A percentile compares a stretch with the other conserved stretches of the same genome.
Conservation (phyloP, 92 coral and sea anemone species). For the Nematostella vectensis region DNA sequence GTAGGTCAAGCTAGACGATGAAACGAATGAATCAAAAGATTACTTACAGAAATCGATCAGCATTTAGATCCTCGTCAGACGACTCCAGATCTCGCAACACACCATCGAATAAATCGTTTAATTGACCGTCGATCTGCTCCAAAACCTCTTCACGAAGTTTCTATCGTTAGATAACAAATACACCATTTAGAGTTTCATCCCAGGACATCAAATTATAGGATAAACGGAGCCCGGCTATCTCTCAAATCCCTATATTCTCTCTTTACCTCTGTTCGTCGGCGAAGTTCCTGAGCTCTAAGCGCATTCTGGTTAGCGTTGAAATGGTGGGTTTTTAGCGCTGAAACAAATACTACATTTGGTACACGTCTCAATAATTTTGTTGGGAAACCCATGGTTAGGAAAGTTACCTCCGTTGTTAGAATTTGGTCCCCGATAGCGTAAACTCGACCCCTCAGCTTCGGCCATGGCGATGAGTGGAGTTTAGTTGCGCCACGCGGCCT, state of each 20-base stretch:
- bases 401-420: slow-evolving; percentile 24
- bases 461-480: slow-evolving; percentile 8
- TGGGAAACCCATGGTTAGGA: no score
- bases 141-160: slow-evolving; percentile 56
- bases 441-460: neutral
- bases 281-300: slow-evolving; percentile 50
- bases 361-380: no score
- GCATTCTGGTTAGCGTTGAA: slow-evolving; percentile 18
- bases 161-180: slow-evolving; percentile 17
- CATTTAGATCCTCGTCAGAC: slow-evolving; percentile 9
- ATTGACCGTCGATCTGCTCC: slow-evolving; percentile 75
- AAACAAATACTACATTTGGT: no score
- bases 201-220: neutral
- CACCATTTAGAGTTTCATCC: neutral
- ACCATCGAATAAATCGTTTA: slow-evolving; percentile 60
- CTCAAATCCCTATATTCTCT: neutral
- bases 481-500: neutral
- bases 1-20: no score
- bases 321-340: slow-evolving; percentile 12
- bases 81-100: slow-evolving; percentile 44
- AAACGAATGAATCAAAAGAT: no score
- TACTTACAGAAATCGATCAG: slow-evolving; percentile 22
- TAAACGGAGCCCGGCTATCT: neutral
- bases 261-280: slow-evolving; percentile 64
- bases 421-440: slow-evolving; percentile 7